phyloP scores from a whole-genome alignment of 2,797 vertebrate genomes.

The Pangasius krempfi region DNA sequence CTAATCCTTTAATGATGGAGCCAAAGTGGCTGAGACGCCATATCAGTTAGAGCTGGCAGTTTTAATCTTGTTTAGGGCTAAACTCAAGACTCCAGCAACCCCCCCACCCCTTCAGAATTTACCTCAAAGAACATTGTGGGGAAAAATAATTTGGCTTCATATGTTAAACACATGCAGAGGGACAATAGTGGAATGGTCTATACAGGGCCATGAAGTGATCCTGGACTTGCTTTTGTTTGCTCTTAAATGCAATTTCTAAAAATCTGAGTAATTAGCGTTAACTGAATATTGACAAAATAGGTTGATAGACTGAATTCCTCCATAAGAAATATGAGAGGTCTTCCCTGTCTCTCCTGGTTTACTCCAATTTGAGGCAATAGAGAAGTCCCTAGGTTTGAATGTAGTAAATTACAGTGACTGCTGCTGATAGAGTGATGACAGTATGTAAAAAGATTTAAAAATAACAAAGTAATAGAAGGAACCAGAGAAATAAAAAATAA shows the following conservation, averaged over 20 bases:
- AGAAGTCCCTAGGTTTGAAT: neutral
- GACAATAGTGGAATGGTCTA: neutral
- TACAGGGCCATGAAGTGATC: neutral
- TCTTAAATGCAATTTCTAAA: neutral
- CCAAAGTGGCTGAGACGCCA: slow-evolving; percentile 51
- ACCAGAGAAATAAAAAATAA: neutral
- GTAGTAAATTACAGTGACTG: neutral
- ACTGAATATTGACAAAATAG: neutral
- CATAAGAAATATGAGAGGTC: neutral
- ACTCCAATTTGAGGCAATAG: neutral
- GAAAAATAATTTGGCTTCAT: neutral
- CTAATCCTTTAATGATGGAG: slow-evolving; percentile 57
- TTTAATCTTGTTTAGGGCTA: slow-evolving; percentile 59
- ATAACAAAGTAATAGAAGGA: neutral
- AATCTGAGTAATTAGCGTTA: neutral
- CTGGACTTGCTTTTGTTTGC: neutral
- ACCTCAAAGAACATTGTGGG: slow-evolving; percentile 2
- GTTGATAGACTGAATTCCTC: neutral
- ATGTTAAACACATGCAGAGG: neutral
- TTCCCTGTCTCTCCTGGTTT: neutral
- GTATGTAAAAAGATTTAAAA: neutral
- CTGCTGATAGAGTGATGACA: neutral
- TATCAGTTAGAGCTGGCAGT: slow-evolving; percentile 40
- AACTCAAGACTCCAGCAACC: slow-evolving; percentile 42
- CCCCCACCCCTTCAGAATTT: neutral